Base-by-base conservation (phyloP, 2,888 invertebrate species). In the Physocephala rufipes region DNA sequence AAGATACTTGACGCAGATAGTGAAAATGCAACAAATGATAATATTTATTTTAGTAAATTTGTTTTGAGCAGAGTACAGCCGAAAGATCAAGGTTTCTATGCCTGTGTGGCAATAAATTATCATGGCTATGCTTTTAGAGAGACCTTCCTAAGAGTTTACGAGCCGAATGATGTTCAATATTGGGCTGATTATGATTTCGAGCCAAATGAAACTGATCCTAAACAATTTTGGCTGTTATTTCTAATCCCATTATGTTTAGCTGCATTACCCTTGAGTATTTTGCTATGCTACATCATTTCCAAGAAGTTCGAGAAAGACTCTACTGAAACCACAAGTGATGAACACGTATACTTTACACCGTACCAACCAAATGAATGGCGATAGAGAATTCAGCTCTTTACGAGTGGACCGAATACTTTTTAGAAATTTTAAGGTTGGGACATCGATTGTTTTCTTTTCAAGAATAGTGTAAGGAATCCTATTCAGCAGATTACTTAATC, bases 61-160 rank as follows among this genome's bases (percentile, higher is more conserved):
- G 83, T 86, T 36, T 67, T 86, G 9, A 84, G 82, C 72, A 80
- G 77, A 16, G 81, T 84, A 4, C 77, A 79, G 0, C 66, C 75
- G 15, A 66, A 78, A 30, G 85, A 86, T 75, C 78, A 80, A 7
- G 86, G 85, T 0, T 80, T 77, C 61, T 86, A 86, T 73, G 85
- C 85, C 5, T 86, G 86, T 71, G 85, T 83, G 45, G 84, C 84
- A 13, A 82, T 86, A 1, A 86, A 82, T 71, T 84, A 83, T 76
- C 79, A 78, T 1, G 86, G 86, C 0, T 81, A 84, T 71, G 82
- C 79, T 63, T 82, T 84, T 55, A 76, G 82, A 1, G 85, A 86
- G 66, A 82, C 83, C 2, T 84, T 79, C 72, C 75, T 86, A n/a
- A 76, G 80, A 9, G 80, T 86, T 7, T 5, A 70, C 67, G 19